Evolutionary conservation across 2,797 vertebrate genomes (phyloP).

Genomic region (Brotogeris chrysoptera): DNA sequence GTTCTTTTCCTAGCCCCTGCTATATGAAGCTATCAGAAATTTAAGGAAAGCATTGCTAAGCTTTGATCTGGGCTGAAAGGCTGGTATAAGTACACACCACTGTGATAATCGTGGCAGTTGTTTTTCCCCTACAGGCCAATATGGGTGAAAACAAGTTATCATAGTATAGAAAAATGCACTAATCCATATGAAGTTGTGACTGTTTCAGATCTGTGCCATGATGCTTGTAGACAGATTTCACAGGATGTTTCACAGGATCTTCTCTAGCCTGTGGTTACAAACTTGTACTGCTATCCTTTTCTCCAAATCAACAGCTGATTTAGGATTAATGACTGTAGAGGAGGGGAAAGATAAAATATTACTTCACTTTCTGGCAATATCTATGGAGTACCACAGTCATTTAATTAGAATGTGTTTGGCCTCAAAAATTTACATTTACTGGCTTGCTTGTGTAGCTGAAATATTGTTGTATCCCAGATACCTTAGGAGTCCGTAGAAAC

Average conservation of each 20-base stretch:
- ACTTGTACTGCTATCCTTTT: not conserved
- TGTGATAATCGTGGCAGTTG: not conserved
- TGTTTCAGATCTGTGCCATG: not conserved
- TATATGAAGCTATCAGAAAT: not conserved
- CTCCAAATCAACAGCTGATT: not conserved
- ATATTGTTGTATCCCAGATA: not conserved
- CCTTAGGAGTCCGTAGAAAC: not conserved
- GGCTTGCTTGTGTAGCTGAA: not conserved
- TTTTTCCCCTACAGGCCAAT: not conserved
- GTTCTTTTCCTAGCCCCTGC: not conserved
- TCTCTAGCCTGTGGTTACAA: not conserved
- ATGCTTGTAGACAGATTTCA: not conserved
- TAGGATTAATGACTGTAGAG: not conserved
- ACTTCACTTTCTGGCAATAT: not conserved
- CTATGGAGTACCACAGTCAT: not conserved
- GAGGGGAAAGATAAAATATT: not conserved
- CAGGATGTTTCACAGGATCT: not conserved
- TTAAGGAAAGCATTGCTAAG: not conserved
- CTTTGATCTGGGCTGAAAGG: not conserved
- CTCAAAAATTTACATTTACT: not conserved
- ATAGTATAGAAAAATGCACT: not conserved
- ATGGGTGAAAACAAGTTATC: not conserved
- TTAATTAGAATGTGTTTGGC: not conserved
- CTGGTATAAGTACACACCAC: not conserved
- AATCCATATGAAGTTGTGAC: not conserved